Base-by-base conservation (phyloP, 2,113 vertebrate genomes). In the Thermophis baileyi region DNA sequence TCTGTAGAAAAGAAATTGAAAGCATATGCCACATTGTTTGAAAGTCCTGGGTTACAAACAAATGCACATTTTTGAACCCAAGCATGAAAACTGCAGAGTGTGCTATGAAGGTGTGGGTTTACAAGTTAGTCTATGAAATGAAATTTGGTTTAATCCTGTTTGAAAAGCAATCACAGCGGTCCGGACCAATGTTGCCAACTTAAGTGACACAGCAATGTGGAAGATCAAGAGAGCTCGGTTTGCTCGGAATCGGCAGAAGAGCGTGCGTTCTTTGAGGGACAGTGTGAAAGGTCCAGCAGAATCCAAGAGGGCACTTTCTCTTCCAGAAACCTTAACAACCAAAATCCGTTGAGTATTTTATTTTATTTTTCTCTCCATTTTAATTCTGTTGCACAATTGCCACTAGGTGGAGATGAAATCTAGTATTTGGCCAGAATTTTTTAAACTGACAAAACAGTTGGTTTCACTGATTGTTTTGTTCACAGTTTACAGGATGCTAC, bases 171-270 rank as follows among this genome's bases (percentile, higher is more conserved):
- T 99, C 96, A 99, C 99, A 91, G 99, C 99, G 10, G 99, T 99
- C 69, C 97, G 99, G 96, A 99, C 99, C 81, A 99, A 99, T 0
- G 98, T 99, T 85, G 99, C 99, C 90, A 99, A 99, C 96, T 98
- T 99, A 92, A 99, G 99, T 2, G 99, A 99, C 11, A 98, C 99
- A 0, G 99, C 99, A 0, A 96, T 99, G 98, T 99, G 99, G 99
- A 99, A 99, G 97, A 99, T 99, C 97, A 98, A 99, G 94, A 98
- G 99, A 86, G 99, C 99, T 25, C 99, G 99, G 60, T 99, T 99
- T 85, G 99, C 99, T 14, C 98, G 99, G n/a, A 99, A 99, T 95
- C 98, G 98, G 0, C 99, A 99, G 98, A 99, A 99, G 97, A 99
- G 99, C 0, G 99, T 99, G 92, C 98, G 99, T 1, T 99, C 99